Percentiles rank a stretch among this genome's conserved stretches.
Evolutionary conservation across 2,797 vertebrate genomes (phyloP).

Genomic region (Microhierax caerulescens): DNA sequence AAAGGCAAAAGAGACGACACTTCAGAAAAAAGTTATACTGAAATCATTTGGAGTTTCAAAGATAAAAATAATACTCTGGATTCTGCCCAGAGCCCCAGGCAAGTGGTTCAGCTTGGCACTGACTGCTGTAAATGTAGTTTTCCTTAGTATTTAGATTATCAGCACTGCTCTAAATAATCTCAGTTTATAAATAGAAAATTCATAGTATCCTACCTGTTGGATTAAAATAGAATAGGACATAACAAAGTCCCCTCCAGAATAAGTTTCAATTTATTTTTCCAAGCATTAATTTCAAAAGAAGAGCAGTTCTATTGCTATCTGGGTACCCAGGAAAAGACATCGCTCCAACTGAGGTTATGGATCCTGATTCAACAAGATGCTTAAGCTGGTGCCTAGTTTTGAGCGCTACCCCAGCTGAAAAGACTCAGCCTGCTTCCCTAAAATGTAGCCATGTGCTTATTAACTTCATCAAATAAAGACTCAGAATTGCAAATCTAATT

Average conservation of each 20-base stretch:
- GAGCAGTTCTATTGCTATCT: background rate
- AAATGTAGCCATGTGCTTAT: background rate
- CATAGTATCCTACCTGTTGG: background rate
- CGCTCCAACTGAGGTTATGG: background rate
- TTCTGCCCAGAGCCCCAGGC: background rate
- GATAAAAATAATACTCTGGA: background rate
- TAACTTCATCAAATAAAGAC: background rate
- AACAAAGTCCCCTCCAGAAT: background rate
- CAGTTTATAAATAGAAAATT: background rate
- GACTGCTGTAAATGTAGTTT: background rate
- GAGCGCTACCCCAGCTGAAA: background rate
- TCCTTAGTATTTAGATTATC: background rate
- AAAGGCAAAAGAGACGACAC: background rate
- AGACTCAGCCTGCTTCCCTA: background rate
- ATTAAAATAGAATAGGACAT: background rate
- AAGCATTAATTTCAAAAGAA: background rate
- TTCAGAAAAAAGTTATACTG: background rate
- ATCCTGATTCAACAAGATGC: background rate
- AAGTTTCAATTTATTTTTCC: background rate
- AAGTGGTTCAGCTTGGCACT: background rate
- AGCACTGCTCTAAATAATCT: background rate
- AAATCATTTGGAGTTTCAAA: background rate
- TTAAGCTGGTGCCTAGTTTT: background rate
- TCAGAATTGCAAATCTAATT: background rate
- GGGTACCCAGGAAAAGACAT: background rate